Percentiles rank a stretch among this genome's conserved stretches.
These are phyloP conservation scores for Neopipo cinnamomea DNA, from an alignment of 2,113 vertebrate genomes.

Conservation along the genomic window DNA sequence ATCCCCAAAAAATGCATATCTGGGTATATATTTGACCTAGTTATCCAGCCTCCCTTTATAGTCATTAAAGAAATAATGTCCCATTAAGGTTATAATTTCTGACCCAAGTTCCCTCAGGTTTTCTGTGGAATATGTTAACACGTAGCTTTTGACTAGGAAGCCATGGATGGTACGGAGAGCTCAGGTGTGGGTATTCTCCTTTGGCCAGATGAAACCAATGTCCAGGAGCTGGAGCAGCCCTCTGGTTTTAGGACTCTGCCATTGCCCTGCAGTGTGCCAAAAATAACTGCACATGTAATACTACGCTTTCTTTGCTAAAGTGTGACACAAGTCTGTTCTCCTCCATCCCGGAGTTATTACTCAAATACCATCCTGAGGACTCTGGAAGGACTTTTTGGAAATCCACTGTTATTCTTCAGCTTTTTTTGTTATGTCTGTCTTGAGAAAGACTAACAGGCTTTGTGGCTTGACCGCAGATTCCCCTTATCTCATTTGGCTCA, in stretches of 20 bases:
- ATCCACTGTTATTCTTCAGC: neutral
- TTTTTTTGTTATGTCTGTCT: neutral
- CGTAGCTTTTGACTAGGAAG: neutral
- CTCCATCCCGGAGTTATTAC: neutral
- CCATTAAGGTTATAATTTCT: neutral
- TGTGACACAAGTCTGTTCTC: neutral
- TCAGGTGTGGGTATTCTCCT: neutral
- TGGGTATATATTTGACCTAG: neutral
- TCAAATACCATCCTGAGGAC: neutral
- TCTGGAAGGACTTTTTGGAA: neutral
- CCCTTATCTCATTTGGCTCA: neutral
- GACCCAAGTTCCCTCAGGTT: neutral
- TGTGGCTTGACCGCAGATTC: constrained; percentile 6
- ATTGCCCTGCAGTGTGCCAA: neutral
- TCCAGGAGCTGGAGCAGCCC: neutral
- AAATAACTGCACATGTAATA: neutral
- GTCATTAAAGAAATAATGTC: neutral
- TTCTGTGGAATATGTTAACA: neutral
- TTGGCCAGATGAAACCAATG: neutral
- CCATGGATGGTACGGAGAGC: neutral
- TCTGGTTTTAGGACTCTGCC: neutral
- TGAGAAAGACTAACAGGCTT: neutral
- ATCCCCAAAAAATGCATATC: neutral
- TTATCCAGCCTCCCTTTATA: neutral
- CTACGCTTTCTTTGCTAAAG: neutral